These are phyloP conservation scores for Indicator indicator DNA, from an alignment of 2,113 vertebrate genomes.

Conservation along the genomic window DNA sequence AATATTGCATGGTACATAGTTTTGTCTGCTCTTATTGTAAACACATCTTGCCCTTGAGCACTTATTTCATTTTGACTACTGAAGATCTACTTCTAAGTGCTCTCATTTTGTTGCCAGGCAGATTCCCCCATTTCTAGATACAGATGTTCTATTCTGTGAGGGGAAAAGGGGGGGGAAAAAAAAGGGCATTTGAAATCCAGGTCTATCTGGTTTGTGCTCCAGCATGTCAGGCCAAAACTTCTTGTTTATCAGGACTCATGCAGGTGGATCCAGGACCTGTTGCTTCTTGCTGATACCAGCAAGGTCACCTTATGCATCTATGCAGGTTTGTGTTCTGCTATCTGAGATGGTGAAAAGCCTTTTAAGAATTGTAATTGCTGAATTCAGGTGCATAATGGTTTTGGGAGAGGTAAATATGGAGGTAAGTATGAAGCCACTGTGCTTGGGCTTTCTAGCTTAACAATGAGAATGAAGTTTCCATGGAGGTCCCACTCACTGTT, in stretches of 20 bases:
- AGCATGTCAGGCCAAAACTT: not conserved
- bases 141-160: not conserved
- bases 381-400: not conserved
- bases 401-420: not conserved
- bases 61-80: constrained; percentile 52
- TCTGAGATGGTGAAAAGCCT: not conserved
- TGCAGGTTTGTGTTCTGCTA: not conserved
- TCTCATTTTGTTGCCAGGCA: constrained; percentile 28
- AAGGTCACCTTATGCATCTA: not conserved
- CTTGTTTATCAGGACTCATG: not conserved
- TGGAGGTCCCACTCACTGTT: not conserved
- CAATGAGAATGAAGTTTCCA: not conserved
- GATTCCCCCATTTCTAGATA: not conserved
- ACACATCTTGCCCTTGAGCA: constrained; percentile 55
- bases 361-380: not conserved
- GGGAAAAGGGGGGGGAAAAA: no score
- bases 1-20: constrained; percentile 56
- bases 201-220: not conserved
- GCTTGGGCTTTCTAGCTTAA: not conserved
- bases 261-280: not conserved
- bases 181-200: not conserved
- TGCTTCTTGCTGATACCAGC: not conserved
- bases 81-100: constrained; percentile 49
- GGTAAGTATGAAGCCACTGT: not conserved
- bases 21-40: constrained; percentile 20